Evolutionary conservation across 2,797 vertebrate genomes (phyloP), one percentile per base, ranked within the genome.

Genomic region (Malurus splendens): DNA sequence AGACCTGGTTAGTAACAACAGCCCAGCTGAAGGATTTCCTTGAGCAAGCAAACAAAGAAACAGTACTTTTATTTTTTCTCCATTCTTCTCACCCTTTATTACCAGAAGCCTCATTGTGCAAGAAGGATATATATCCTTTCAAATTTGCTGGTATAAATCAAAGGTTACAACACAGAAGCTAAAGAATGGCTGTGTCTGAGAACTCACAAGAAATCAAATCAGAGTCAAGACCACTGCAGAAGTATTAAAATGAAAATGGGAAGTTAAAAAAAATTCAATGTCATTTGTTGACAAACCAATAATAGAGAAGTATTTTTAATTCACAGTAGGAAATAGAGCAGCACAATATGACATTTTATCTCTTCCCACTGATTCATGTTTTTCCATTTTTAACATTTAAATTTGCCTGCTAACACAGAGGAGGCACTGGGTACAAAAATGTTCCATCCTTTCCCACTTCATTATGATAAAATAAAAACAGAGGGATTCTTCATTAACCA

Each of bases 1-100:
- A 93, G 90, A 94, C 85, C 71, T 55, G 57, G 77, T 92, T 78
- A 87, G 65, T 74, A 93, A 88, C 64, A 90, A 89, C 77, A 93
- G 72, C 50, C 28, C 54, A 89, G 83, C 57, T 90, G 85, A 95
- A 94, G 92, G 89, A 94, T 83, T 94, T 94, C 87, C 87, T 92
- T 86, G 23, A 93, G 75, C 82, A 83, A 93, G 87, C 64, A 83
- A 90, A 92, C 59, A 90, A 95, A 92, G 85, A 86, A 78, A 57
- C 50, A 65, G 56, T 51, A 76, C 77, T 93, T 86, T 50, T 67
- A 79, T 82, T 87, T 95, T 86, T 82, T 28, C 42, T 87, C 57
- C 47, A 57, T 78, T 90, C 76, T 90, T 87, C 74, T 87, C 80
- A 70, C 67, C 64, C 77, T 86, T 92, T 77, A 82, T 76, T 65